These are phyloP conservation scores for Lycocorax pyrrhopterus DNA, from an alignment of 2,113 vertebrate species.

Conservation along the genomic window DNA sequence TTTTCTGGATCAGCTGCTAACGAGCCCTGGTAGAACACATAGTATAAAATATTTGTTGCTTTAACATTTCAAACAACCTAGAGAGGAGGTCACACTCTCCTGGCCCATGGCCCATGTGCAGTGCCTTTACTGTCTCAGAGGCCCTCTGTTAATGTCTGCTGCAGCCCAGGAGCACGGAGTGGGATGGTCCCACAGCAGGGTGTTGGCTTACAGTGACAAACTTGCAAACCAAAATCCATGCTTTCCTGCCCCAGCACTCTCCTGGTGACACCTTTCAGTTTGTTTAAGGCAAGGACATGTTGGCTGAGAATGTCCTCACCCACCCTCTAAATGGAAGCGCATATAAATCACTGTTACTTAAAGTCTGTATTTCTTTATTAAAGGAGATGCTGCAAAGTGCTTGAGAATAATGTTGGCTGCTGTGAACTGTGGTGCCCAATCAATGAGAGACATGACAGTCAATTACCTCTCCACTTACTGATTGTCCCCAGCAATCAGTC, in stretches of 20 bases:
- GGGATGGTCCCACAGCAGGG: background rate
- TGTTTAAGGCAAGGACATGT: background rate
- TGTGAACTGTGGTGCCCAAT: constrained; percentile 47
- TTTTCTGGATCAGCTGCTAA: constrained; percentile 31
- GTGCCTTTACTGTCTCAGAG: background rate
- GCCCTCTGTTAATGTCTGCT: background rate
- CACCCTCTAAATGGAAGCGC: constrained; percentile 12
- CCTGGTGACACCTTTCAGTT: background rate
- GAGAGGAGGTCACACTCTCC: background rate
- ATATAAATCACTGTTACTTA: constrained; percentile 49
- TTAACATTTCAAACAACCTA: constrained; percentile 6
- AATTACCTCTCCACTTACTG: constrained; percentile 73
- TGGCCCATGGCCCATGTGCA: background rate
- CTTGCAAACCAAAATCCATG: background rate
- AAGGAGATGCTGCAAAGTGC: constrained; percentile 59
- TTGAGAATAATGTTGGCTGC: constrained; percentile 62
- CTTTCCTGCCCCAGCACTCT: background rate
- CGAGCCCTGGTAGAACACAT: background rate
- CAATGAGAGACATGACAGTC: constrained; percentile 66
- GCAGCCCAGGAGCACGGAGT: background rate
- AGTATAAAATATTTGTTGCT: constrained; percentile 24
- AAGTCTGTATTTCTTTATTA: constrained; percentile 55
- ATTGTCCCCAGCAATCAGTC: constrained; percentile 67
- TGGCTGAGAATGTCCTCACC: constrained; percentile 19
- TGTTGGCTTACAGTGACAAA: background rate